Conservation (phyloP, 2,113 vertebrate genomes). For the Rhea americana region DNA sequence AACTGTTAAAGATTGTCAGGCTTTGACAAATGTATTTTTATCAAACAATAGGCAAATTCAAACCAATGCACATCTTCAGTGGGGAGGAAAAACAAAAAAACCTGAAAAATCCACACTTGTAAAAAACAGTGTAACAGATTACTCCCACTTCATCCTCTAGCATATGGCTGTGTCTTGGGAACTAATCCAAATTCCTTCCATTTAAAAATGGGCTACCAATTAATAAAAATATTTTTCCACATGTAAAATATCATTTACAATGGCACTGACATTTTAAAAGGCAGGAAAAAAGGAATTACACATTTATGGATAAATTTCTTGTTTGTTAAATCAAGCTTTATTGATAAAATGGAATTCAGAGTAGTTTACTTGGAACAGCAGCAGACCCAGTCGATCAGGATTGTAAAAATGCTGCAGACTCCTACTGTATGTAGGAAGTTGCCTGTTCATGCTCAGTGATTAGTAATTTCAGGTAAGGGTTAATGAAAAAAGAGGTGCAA, state of each 20-base stretch:
- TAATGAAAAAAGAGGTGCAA: constrained; percentile 76
- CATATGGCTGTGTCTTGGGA: constrained; percentile 65
- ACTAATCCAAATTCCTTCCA: constrained; percentile 69
- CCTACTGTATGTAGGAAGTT: constrained; percentile 73
- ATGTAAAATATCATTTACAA: constrained; percentile 75
- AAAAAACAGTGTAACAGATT: constrained; percentile 64
- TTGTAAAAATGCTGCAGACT: constrained; percentile 77
- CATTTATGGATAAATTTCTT: constrained; percentile 78
- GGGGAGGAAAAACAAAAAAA: constrained; percentile 42
- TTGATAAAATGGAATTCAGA: constrained; percentile 87
- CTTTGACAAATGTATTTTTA: constrained; percentile 76
- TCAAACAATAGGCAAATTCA: constrained; percentile 78
- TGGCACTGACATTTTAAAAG: constrained; percentile 71
- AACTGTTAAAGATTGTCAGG: constrained; percentile 77
- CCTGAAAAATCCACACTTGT: constrained; percentile 66
- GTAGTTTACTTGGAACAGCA: constrained; percentile 83
- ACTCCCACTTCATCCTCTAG: constrained; percentile 62
- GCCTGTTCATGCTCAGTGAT: constrained; percentile 68
- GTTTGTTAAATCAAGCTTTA: constrained; percentile 88
- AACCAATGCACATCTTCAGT: constrained; percentile 71
- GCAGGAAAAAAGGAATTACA: constrained; percentile 78
- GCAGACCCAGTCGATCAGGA: constrained; percentile 81
- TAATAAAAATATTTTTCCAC: constrained; percentile 75
- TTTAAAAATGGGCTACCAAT: constrained; percentile 75
- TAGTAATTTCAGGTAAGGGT: constrained; percentile 70